These are phyloP conservation scores for Hyperoplus immaculatus DNA, from an alignment of 2,797 vertebrate species.

Conservation along the genomic window DNA sequence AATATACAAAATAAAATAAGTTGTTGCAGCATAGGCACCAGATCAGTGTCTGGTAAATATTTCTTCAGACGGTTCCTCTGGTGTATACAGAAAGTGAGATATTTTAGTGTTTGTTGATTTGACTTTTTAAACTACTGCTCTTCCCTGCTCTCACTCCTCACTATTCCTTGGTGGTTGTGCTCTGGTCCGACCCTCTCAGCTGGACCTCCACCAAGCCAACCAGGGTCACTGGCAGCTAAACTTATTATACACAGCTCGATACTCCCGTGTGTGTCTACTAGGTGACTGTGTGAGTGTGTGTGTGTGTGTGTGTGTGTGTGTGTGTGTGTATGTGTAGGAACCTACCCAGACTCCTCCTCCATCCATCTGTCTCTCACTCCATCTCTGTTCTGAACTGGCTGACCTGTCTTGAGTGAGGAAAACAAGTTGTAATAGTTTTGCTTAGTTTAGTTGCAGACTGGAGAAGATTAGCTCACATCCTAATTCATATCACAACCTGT, in stretches of 20 bases:
- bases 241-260: constrained; percentile 45
- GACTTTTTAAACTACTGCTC: neutral
- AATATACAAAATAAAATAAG: neutral
- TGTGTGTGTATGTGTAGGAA: neutral
- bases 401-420: constrained; percentile 36
- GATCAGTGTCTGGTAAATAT: neutral
- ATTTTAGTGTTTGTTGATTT: neutral
- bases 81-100: neutral
- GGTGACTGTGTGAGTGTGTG: constrained; percentile 26
- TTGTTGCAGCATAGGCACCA: neutral
- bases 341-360: constrained; percentile 19
- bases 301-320: constrained; percentile 6
- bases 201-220: constrained; percentile 27
- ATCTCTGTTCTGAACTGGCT: constrained; percentile 44
- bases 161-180: neutral
- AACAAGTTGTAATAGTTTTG: constrained; percentile 20
- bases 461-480: constrained; percentile 28
- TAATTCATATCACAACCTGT: constrained; percentile 9
- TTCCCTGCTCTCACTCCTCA: neutral
- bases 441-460: constrained; percentile 35
- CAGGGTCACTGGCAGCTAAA: constrained; percentile 39
- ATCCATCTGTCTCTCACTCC: constrained; percentile 39
- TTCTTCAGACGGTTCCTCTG: neutral
- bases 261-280: constrained; percentile 25
- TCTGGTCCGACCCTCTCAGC: constrained; percentile 47